Base-by-base conservation (phyloP, 2,888 invertebrate species). In the Lycaena phlaeas region DNA sequence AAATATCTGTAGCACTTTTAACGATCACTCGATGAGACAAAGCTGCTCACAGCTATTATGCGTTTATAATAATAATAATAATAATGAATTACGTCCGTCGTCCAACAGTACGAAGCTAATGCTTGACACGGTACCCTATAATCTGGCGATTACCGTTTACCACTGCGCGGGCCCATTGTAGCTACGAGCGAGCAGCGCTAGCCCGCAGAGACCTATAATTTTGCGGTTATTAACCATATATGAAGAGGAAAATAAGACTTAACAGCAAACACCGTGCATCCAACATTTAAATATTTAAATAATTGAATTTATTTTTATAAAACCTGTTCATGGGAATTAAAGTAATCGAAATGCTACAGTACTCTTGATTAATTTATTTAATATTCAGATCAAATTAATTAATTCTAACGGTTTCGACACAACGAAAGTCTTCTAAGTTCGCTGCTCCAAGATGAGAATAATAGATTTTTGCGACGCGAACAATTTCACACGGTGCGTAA, bases 61-160 rank as follows among this genome's bases (percentile, higher is more conserved):
- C 14, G 7, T 36, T 36, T 36, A 36, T 26, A 14, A 14, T 36
- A 27, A 34, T 34, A 34, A 34, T 34, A 34, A 18, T 34, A 34
- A 34, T 34, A 31, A 42, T 46, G 39, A 44, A 40, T 43, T 43
- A 45, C 40, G 42, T 41, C 26, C 26, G 29, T 36, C 29, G 18
- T 37, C 26, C 41, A 40, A 43, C 27, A 15, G 29, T 22, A 31
- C 52, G 54, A 52, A 70, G 62, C 69, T 64, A 57, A 64, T 68
- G 59, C 53, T 78, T 68, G 68, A 65, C 70, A 73, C 70, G 61
- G 70, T 64, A 78, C 75, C 81, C 78, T 73, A 65, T 71, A 78
- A 81, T 82, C 81, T 78, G 76, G 72, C 71, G 68, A 76, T 77
- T 70, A 70, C 59, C 59, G 61, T 56, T 56, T 60, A 56, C 61